Base-by-base conservation (phyloP, 1,140 invertebrate species). In the Macrosteles quadrilineatus region DNA sequence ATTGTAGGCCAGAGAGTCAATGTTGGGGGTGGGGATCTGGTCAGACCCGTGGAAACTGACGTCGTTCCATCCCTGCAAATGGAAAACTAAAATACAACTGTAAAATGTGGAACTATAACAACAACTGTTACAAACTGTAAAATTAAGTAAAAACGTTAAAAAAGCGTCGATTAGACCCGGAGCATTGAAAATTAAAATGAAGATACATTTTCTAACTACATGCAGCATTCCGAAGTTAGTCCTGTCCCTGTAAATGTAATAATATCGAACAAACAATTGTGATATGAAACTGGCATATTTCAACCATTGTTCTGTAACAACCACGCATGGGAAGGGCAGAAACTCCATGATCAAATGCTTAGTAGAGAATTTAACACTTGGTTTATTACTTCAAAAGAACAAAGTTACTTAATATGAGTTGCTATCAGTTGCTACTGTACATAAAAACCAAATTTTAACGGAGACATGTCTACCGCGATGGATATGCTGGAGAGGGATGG, bases 31-130 rank as follows among this genome's bases (percentile, higher is more conserved):
- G 19, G 84, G 82, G 70, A 90, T 88, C 77, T 90, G 84, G 73
- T 87, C 80, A 14, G 87, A 88, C 14, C 90, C 90, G 75, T 91
- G 90, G 75, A 89, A 91, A 69, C 89, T 84, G 1, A 92, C 86
- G 77, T 92, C 89, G 76, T 91, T 88, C 88, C 88, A 92, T n/a
- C 90, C 90, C 89, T 90, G 70, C 27, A 78, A 77, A 50, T 6
- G 36, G 36, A 9, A 6, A 9, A 9, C 36, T 17, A 9, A 40
- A 17, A 40, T 6, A 9, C 17, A 40, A 40, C 17, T 9, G 36
- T 17, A 40, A 6, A 9, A 17, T 40, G 36, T 6, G 6, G 6
- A 40, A 40, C 6, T 17, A 6, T 17, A 40, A 17, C 36, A 6
- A 9, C 17, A 17, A 17, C 36, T 9, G 6, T 17, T 17, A 6